Percentiles rank a stretch among this genome's conserved stretches.
Conservation (phyloP, 2,113 vertebrate species). For the Rhegmatorhina hoffmannsi region DNA sequence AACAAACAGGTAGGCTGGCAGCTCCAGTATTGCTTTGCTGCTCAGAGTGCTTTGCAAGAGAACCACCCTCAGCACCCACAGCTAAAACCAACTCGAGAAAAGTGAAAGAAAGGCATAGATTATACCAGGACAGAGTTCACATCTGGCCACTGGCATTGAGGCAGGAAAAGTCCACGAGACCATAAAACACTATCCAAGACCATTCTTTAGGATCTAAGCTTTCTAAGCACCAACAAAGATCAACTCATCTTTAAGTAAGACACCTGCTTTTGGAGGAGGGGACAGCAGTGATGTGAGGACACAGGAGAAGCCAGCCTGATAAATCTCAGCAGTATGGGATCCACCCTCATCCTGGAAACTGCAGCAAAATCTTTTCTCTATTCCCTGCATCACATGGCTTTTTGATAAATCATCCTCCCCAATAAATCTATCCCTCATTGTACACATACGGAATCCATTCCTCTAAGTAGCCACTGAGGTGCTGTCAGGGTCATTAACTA, state of each 20-base stretch:
- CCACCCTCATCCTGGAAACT: background rate
- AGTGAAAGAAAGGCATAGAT: background rate
- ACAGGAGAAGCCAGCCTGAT: background rate
- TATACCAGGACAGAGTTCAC: background rate
- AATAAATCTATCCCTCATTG: conserved; percentile 10
- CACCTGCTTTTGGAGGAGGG: background rate
- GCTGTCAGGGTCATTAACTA: conserved; percentile 61
- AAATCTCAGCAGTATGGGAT: background rate
- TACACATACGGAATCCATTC: background rate
- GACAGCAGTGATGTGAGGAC: background rate
- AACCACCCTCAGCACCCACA: background rate
- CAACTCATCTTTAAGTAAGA: background rate
- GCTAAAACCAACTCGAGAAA: background rate
- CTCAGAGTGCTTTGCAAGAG: background rate
- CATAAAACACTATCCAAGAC: background rate
- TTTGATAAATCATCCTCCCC: conserved; percentile 8
- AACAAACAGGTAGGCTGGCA: background rate
- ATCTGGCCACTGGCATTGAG: background rate
- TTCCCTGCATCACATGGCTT: background rate
- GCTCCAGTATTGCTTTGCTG: background rate
- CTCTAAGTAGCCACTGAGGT: conserved; percentile 32
- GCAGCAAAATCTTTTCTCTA: background rate
- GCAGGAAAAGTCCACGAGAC: background rate
- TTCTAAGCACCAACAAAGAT: background rate
- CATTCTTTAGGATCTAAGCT: background rate